Conservation (phyloP, 2,113 vertebrate genomes). For the Salvelinus sp. region DNA sequence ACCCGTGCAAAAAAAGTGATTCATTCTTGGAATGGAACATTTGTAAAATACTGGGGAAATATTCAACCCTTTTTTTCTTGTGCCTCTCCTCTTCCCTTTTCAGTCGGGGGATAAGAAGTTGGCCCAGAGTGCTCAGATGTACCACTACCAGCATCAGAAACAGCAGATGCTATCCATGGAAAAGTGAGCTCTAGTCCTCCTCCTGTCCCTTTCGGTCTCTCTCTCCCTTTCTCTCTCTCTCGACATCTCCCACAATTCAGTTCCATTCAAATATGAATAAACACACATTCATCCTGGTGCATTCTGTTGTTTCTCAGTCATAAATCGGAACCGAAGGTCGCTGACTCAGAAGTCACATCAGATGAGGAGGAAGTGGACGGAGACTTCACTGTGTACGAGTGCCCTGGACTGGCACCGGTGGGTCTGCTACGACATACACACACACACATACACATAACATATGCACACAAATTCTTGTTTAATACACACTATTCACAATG, state of each 20-base stretch:
- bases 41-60: too few relatives aligned
- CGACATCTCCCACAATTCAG: too few relatives aligned
- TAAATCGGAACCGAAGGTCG: slow-evolving; percentile 84
- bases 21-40: too few relatives aligned
- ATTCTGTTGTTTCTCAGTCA: slow-evolving; percentile 68
- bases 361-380: slow-evolving; percentile 95
- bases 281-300: too few relatives aligned
- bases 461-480: slow-evolving; percentile 7
- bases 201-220: background rate
- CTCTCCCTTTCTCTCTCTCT: background rate
- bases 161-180: slow-evolving; percentile 92
- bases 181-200: slow-evolving; percentile 73
- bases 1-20: too few relatives aligned
- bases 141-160: slow-evolving; percentile 96
- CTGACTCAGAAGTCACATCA: slow-evolving; percentile 79
- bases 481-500: background rate
- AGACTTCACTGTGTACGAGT: slow-evolving; percentile 96
- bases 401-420: slow-evolving; percentile 93
- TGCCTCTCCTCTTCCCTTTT: background rate
- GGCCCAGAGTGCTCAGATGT: slow-evolving; percentile 93
- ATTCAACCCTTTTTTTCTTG: background rate
- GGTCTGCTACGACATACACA: slow-evolving; percentile 32
- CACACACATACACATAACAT: slow-evolving; percentile 3
- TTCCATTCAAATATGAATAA: too few relatives aligned
- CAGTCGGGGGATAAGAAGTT: slow-evolving; percentile 88